phyloP scores from a whole-genome alignment of 2,113 vertebrate genomes.

The Arenaria interpres region DNA sequence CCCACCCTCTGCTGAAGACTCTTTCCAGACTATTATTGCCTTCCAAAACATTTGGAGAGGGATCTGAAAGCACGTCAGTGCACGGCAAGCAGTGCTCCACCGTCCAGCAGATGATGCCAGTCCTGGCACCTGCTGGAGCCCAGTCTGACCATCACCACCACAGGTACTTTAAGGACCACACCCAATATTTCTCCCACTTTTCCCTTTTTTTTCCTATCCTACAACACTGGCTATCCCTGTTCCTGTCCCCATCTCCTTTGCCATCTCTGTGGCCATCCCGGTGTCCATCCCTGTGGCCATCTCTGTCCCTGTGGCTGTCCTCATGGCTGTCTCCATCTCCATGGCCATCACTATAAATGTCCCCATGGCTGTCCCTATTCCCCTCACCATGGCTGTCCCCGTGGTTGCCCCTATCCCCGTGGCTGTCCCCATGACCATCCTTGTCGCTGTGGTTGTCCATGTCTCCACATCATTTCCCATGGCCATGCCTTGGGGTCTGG shows the following conservation, averaged over 20 bases:
- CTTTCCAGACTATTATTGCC: neutral
- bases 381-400: neutral
- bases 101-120: neutral
- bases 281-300: neutral
- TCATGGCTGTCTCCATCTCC: neutral
- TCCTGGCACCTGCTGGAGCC: neutral
- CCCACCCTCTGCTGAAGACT: neutral
- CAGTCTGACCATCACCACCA: neutral
- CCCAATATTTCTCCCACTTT: neutral
- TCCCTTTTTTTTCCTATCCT: neutral
- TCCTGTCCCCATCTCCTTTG: neutral
- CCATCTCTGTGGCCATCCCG: neutral
- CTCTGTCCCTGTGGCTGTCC: neutral
- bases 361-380: neutral
- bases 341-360: neutral
- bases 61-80: rapidly evolving
- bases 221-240: neutral
- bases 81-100: neutral
- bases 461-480: no score
- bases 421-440: neutral
- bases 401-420: neutral
- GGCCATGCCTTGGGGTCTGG: neutral
- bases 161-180: rapidly evolving
- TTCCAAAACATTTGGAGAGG: neutral
- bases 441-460: neutral